Evolutionary conservation across 2,888 invertebrate species (phyloP).

Genomic region (Tanytarsus gracilentus): DNA sequence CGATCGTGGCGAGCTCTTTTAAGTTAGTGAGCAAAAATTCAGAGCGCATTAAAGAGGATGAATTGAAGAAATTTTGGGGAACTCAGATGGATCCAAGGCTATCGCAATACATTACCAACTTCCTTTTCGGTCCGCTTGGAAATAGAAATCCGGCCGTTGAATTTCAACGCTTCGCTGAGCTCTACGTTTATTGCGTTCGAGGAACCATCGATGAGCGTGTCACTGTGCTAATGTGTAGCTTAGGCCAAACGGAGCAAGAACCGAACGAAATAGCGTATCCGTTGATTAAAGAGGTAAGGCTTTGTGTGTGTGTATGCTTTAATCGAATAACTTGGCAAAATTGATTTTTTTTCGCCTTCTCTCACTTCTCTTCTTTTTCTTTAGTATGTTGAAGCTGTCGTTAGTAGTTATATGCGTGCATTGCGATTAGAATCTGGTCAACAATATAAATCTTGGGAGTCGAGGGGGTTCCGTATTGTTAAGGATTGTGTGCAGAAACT

Average conservation of each 20-base stretch:
- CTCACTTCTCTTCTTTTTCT: slow-evolving; percentile 33
- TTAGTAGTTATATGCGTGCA: slow-evolving; percentile 64
- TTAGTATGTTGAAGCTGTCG: slow-evolving; percentile 68
- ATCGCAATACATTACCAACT: slow-evolving; percentile 58
- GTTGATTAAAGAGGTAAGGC: slow-evolving; percentile 52
- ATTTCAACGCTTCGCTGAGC: slow-evolving; percentile 57
- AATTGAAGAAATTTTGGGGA: slow-evolving; percentile 64
- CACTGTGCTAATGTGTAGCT: slow-evolving; percentile 48
- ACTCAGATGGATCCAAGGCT: slow-evolving; percentile 57
- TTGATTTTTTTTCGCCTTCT: slow-evolving; percentile 30
- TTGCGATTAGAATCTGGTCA: slow-evolving; percentile 50
- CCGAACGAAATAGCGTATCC: slow-evolving; percentile 51
- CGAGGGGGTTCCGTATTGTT: slow-evolving; percentile 50
- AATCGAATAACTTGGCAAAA: slow-evolving; percentile 27
- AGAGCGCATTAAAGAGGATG: slow-evolving; percentile 55
- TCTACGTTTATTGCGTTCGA: slow-evolving; percentile 59
- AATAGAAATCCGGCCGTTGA: slow-evolving; percentile 48
- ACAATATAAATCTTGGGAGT: slow-evolving; percentile 51
- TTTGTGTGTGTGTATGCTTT: not conserved
- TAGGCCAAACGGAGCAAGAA: slow-evolving; percentile 49
- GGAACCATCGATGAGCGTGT: slow-evolving; percentile 58
- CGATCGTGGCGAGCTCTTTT: slow-evolving; percentile 54
- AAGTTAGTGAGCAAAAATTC: slow-evolving; percentile 55
- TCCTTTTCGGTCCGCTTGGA: slow-evolving; percentile 52
- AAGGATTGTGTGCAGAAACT: slow-evolving; percentile 49